phyloP scores from a whole-genome alignment of 1,140 invertebrate genomes.

The Telenomus remus region DNA sequence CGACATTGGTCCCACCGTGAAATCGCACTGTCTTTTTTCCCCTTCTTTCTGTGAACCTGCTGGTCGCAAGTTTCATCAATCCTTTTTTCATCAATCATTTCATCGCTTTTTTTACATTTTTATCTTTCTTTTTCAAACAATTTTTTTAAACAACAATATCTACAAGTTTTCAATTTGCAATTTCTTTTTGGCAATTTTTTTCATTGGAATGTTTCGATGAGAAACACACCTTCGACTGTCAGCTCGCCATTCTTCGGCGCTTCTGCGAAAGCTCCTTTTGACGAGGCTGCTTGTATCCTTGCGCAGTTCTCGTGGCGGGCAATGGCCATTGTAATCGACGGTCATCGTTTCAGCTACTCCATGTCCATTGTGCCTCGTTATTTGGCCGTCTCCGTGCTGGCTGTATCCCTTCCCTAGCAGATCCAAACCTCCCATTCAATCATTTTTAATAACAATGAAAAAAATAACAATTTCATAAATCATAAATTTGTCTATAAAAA shows the following conservation, averaged over 20 bases:
- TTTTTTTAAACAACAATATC: too few species aligned
- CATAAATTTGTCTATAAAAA: background rate
- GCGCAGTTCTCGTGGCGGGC: constrained; percentile 77
- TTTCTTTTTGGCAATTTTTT: too few species aligned
- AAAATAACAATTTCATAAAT: constrained; percentile 3
- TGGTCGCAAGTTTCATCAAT: constrained; percentile 27
- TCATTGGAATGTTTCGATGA: background rate
- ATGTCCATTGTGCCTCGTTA: constrained; percentile 69
- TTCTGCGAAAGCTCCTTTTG: constrained; percentile 71
- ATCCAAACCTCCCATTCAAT: constrained; percentile 67
- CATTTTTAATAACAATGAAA: background rate
- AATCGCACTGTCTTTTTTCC: constrained; percentile 92
- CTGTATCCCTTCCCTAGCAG: constrained; percentile 74
- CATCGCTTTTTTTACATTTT: constrained; percentile 12
- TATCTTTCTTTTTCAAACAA: constrained; percentile 1
- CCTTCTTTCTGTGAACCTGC: constrained; percentile 86
- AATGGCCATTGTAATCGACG: constrained; percentile 79
- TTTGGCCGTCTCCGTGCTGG: constrained; percentile 64
- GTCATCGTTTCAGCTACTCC: constrained; percentile 76
- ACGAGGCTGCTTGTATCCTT: constrained; percentile 73
- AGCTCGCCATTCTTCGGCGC: constrained; percentile 75
- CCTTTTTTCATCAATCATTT: constrained; percentile 9
- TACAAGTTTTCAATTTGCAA: too few species aligned
- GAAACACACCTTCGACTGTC: constrained; percentile 74
- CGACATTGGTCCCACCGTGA: constrained; percentile 82